Conservation (phyloP, 2,113 vertebrate species). For the Syrmaticus mikado region DNA sequence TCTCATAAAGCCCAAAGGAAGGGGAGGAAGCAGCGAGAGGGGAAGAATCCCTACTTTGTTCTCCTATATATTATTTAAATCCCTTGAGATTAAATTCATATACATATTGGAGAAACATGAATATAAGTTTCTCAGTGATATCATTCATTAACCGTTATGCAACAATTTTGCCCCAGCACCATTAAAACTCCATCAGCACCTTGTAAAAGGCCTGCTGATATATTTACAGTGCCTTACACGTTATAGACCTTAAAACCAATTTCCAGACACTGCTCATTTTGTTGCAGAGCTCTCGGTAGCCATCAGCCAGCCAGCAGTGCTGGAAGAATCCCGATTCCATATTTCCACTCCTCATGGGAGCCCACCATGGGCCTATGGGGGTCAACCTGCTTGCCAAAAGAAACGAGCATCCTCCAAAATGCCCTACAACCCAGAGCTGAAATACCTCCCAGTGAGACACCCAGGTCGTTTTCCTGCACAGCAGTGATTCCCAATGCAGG, state of each 20-base stretch:
- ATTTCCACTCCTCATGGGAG: not conserved
- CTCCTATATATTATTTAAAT: not conserved
- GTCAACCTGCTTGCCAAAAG: not conserved
- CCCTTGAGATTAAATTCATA: not conserved
- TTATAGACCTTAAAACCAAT: not conserved
- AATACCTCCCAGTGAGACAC: not conserved
- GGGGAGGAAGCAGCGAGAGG: not conserved
- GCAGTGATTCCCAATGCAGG: not conserved
- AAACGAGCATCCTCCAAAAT: not conserved
- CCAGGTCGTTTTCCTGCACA: not conserved
- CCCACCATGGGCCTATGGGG: not conserved
- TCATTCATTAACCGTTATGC: not conserved
- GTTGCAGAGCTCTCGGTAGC: not conserved
- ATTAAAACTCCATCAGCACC: conserved; percentile 25
- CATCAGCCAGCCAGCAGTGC: not conserved
- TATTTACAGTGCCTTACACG: conserved; percentile 12
- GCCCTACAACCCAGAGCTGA: not conserved
- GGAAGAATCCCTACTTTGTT: conserved; percentile 3
- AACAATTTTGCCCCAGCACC: not conserved
- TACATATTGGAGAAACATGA: not conserved
- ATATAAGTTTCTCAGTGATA: not conserved
- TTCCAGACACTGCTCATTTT: conserved; percentile 4
- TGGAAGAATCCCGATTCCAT: not conserved
- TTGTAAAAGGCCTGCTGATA: conserved; percentile 38
- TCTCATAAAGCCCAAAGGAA: conserved; percentile 3